phyloP scores from a whole-genome alignment of 1,140 invertebrate genomes.

The Theocolax elegans region DNA sequence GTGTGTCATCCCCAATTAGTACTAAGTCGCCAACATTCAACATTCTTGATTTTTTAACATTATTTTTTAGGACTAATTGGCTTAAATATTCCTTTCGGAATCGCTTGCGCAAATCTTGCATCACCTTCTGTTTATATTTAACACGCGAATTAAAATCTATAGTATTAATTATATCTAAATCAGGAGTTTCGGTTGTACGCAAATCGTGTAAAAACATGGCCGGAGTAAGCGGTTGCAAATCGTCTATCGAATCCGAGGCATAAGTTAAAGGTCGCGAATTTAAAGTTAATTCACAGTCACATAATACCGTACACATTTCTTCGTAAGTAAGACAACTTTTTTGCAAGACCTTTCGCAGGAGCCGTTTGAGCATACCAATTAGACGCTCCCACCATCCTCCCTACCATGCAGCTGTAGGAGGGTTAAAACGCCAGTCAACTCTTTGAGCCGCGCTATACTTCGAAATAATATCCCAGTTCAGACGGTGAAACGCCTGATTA shows the following conservation, averaged over 20 bases:
- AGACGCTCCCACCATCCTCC: too few species aligned
- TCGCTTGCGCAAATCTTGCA: conserved; percentile 41
- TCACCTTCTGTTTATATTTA: conserved; percentile 38
- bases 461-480: too few species aligned
- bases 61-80: conserved; percentile 15
- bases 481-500: too few species aligned
- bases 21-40: conserved; percentile 33
- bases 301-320: conserved; percentile 51
- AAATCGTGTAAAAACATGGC: conserved; percentile 49
- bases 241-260: conserved; percentile 43
- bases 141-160: conserved; percentile 35
- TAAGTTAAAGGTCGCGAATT: conserved; percentile 54
- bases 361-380: conserved; percentile 46
- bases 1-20: conserved; percentile 31
- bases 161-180: conserved; percentile 43
- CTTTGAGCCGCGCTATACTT: too few species aligned
- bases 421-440: too few species aligned
- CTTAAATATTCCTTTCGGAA: conserved; percentile 48
- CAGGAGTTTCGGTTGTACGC: conserved; percentile 42
- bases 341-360: conserved; percentile 46
- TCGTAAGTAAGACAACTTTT: conserved; percentile 49
- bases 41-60: neutral
- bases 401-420: too few species aligned
- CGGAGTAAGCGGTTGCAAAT: conserved; percentile 33
- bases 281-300: conserved; percentile 53